Evolutionary conservation across 2,888 invertebrate genomes (phyloP).

Genomic region (Atethmia centrago): DNA sequence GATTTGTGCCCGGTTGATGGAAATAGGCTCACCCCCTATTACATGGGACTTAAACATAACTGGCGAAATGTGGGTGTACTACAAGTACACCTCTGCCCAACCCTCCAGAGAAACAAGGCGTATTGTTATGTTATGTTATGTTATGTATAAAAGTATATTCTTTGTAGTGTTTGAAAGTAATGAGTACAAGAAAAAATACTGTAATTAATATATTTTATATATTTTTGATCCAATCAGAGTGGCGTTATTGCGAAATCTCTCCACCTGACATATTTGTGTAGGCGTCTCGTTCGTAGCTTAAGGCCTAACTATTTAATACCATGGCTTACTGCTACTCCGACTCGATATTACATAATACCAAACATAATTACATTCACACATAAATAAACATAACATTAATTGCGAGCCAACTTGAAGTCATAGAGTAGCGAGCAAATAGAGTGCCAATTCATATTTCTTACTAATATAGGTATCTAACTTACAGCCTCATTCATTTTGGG

Average conservation of each 20-base stretch:
- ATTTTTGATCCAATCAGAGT: neutral
- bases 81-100: too few relatives aligned
- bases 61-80: too few relatives aligned
- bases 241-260: neutral
- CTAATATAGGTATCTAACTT: neutral
- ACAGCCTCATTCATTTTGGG: neutral
- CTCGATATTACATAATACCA: constrained; percentile 21
- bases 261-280: neutral
- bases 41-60: too few relatives aligned
- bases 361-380: constrained; percentile 17
- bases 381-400: constrained; percentile 45
- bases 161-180: neutral
- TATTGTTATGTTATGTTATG: too few relatives aligned
- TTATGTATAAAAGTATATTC: too few relatives aligned
- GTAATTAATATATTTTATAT: neutral
- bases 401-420: constrained; percentile 15
- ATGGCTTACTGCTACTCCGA: constrained; percentile 31
- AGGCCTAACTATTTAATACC: constrained; percentile 5
- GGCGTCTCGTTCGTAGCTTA: neutral
- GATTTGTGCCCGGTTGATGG: too few relatives aligned
- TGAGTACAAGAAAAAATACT: too few relatives aligned
- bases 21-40: too few relatives aligned
- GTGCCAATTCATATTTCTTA: neutral
- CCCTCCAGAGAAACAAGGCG: too few relatives aligned
- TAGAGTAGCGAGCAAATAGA: constrained; percentile 16